These are phyloP conservation scores for Triops longicaudatus DNA, from an alignment of 1,140 invertebrate genomes.

Conservation along the genomic window DNA sequence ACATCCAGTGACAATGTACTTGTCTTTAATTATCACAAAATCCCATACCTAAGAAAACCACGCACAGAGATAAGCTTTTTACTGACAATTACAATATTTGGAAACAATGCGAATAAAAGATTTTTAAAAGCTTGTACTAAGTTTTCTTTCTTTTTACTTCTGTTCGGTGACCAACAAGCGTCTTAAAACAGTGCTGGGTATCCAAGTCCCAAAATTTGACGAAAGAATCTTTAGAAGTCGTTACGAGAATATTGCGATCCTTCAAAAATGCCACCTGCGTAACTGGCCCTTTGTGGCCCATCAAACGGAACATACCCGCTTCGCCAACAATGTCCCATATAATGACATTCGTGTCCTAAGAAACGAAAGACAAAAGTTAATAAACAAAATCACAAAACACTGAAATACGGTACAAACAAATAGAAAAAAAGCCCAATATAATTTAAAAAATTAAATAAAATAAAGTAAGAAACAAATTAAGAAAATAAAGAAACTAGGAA, in stretches of 20 bases:
- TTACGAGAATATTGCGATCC: slow-evolving; percentile 66
- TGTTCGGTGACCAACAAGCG: slow-evolving; percentile 53
- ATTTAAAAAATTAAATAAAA: too few relatives aligned
- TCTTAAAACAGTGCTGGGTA: slow-evolving; percentile 92
- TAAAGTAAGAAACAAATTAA: slow-evolving; percentile 27
- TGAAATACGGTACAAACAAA: too few relatives aligned
- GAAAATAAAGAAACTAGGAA: slow-evolving; percentile 30
- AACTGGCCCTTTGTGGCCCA: slow-evolving; percentile 86
- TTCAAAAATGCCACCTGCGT: slow-evolving; percentile 76
- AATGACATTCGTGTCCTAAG: slow-evolving; percentile 82
- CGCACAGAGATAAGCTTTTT: slow-evolving; percentile 19
- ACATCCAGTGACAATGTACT: slow-evolving; percentile 75
- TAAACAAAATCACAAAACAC: too few relatives aligned
- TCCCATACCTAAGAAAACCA: slow-evolving; percentile 63
- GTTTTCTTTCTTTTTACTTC: too few relatives aligned
- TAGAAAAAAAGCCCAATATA: too few relatives aligned
- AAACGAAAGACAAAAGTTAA: too few relatives aligned
- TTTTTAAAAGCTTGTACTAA: too few relatives aligned
- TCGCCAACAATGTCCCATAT: slow-evolving; percentile 92
- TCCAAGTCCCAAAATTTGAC: slow-evolving; percentile 97
- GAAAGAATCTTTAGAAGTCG: slow-evolving; percentile 86
- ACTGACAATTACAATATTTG: too few relatives aligned
- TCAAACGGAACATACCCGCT: slow-evolving; percentile 74
- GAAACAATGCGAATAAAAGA: too few relatives aligned
- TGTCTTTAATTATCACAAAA: slow-evolving; percentile 66